Base-by-base conservation (phyloP, 1,140 invertebrate genomes). In the Drosophila triauraria region DNA sequence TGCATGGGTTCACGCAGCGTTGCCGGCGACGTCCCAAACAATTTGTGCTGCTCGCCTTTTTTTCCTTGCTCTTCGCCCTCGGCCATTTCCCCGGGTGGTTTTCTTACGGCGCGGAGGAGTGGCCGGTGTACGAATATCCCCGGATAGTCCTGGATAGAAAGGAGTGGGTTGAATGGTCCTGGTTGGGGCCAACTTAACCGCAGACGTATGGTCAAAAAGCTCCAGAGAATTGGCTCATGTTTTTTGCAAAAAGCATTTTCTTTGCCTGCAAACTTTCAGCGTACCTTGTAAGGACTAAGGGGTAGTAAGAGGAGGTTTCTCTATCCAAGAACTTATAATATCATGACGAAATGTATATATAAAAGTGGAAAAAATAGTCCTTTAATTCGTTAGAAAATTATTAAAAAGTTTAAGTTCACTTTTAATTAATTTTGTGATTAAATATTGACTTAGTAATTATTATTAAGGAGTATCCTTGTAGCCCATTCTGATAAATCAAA, bases 141-240 rank as follows among this genome's bases (percentile, higher is more conserved):
- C 15, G 64, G 32, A 40, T 53, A 30, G 48, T 23, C 43, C 30
- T 30, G 42, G 23, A 23, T 47, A 57, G 23, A 62, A 25, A 25
- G 53, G 35, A 40, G 53, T 61, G 43, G 67, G 62, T 64, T 71
- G 81, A 63, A 62, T 74, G 57, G 47, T 61, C 46, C 50, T 69
- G 68, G 62, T 38, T 69, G 65, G 57, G 65, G 53, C 78, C 63
- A 88, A 88, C 84, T 80, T 87, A 87, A 87, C 84, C 84, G 69
- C 84, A 87, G 84, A 87, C 84, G 80, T 87, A 87, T 88, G 84
- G 84, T 88, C 80, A 78, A 68, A 88, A 88, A 64, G 68, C 84
- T 78, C 84, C n/a, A 32, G 84, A 87, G 84, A 81, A 87, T 87
- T 80, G 74, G 72, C 84, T 84, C 85, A 84, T 88, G 83, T 80